phyloP scores from a whole-genome alignment of 92 coral and sea anemone genomes.

The Montipora capitata region DNA sequence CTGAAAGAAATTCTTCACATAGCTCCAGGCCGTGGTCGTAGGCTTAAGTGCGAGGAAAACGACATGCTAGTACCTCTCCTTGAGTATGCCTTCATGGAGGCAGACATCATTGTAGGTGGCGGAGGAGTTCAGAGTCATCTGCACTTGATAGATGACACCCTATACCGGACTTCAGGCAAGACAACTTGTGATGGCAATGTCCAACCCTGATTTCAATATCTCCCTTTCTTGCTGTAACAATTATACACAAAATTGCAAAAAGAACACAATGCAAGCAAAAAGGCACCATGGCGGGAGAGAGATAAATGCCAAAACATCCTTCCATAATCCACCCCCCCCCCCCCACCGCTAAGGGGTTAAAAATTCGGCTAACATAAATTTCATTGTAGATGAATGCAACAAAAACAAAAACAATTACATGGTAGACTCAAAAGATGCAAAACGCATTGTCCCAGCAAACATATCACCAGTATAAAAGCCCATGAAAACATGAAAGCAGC shows the following conservation, averaged over 20 bases:
- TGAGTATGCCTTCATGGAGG: constrained; percentile 71
- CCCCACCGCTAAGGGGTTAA: too few species aligned
- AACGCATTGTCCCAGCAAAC: constrained; percentile 66
- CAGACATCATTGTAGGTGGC: constrained; percentile 29
- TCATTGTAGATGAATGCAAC: constrained; percentile 61
- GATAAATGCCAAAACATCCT: constrained; percentile 71
- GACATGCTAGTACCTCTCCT: constrained; percentile 60
- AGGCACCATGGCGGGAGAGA: constrained; percentile 75
- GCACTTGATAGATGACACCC: constrained; percentile 53
- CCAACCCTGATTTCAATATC: constrained; percentile 54
- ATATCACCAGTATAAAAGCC: constrained; percentile 73
- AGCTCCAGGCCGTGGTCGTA: constrained; percentile 65
- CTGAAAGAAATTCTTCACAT: constrained; percentile 52
- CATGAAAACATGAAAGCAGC: constrained; percentile 76
- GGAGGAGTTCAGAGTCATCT: constrained; percentile 77
- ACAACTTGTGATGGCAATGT: constrained; percentile 68
- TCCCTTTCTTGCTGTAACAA: constrained; percentile 69
- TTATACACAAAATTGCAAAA: constrained; percentile 71
- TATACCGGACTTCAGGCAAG: constrained; percentile 71
- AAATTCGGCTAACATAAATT: constrained; percentile 77
- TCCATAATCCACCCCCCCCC: too few species aligned
- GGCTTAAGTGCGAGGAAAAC: constrained; percentile 69
- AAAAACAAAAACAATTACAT: constrained; percentile 35
- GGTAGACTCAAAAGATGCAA: constrained; percentile 78
- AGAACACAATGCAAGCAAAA: constrained; percentile 69